These are phyloP conservation scores for Scotopteryx bipunctaria DNA, from an alignment of 2,888 invertebrate genomes.

Conservation along the genomic window DNA sequence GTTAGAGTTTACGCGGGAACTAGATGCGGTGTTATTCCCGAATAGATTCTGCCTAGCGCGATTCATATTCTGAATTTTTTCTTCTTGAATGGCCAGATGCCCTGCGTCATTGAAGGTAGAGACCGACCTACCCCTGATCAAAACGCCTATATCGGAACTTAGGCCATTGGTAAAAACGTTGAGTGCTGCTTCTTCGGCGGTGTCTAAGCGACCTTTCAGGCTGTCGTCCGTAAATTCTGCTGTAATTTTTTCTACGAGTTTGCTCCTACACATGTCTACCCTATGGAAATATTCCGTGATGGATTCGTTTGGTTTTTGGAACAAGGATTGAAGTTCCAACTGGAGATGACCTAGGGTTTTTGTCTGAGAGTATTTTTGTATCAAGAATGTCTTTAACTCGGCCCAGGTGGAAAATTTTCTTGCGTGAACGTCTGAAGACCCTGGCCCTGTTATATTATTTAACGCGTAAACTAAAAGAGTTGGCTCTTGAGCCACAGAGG, in stretches of 20 bases:
- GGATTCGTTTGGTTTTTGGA: slow-evolving; percentile 40
- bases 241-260: slow-evolving; percentile 42
- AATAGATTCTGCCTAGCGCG: not conserved
- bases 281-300: slow-evolving; percentile 40
- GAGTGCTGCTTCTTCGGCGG: slow-evolving; percentile 39
- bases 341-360: slow-evolving; percentile 34
- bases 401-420: slow-evolving; percentile 17
- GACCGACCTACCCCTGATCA: slow-evolving; percentile 38
- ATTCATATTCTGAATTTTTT: slow-evolving; percentile 26
- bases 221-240: slow-evolving; percentile 32
- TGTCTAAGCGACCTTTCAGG: slow-evolving; percentile 24
- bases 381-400: slow-evolving; percentile 21
- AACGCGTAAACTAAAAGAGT: slow-evolving; percentile 28
- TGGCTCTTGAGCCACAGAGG: not conserved
- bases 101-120: slow-evolving; percentile 33
- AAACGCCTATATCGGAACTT: slow-evolving; percentile 10
- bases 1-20: too few species aligned
- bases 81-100: slow-evolving; percentile 39
- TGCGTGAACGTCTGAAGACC: slow-evolving; percentile 27
- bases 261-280: slow-evolving; percentile 38
- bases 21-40: too few species aligned
- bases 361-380: slow-evolving; percentile 39
- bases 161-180: slow-evolving; percentile 43
- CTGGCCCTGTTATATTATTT: slow-evolving; percentile 29
- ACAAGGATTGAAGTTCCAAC: slow-evolving; percentile 36